Evolutionary conservation across 2,888 invertebrate genomes (phyloP), one percentile per base, ranked within the genome.

Genomic region (Eupithecia abbreviata): DNA sequence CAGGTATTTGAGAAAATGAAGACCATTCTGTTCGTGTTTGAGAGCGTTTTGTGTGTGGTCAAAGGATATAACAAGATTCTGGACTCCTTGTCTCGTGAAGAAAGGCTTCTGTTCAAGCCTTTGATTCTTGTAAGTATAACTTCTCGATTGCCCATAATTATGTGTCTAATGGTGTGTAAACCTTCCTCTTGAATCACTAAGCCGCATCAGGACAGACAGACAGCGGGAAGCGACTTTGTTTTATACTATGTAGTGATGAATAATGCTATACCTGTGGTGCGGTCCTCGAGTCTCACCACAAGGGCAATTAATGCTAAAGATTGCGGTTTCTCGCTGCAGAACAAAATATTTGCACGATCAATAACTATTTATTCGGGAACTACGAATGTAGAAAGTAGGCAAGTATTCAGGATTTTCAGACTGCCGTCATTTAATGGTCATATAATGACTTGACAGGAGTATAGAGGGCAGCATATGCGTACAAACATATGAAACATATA

Each of bases 51-150:
- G 43, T 96, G 96, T 0, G 96, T 98, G 0, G 97, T 97, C 0
- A 94, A 96, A 69, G 96, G 97, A 49, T 98, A 98, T 89, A 98
- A 98, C 89, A 96, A 96, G 86, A 97, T 98, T 68, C 90, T 98
- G 67, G 95, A 96, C 82, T 97, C 97, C 0, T 90, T 99, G 9
- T 97, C 98, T 0, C 95, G 96, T 3, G 97, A 97, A 69, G 98
- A 98, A 87, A 94, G 97, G 49, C 90, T 96, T 68, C 92, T 98
- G 3, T 98, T 98, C 91, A 96, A 96, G 77, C 97, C 97, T 12
- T 89, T 98, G 73, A 97, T 97, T 66, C 91, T 92, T 41, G 95
- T 95, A 87, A 91, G 92, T 90, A 30, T n/a, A 58, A 58, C 30
- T 30, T 30, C 30, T 30, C 30, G 30, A 30, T 30, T 30, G 30